Evolutionary conservation across 2,113 vertebrate species (phyloP), one percentile per base, ranked within the genome.

Genomic region (Cyprinodon tularosa): DNA sequence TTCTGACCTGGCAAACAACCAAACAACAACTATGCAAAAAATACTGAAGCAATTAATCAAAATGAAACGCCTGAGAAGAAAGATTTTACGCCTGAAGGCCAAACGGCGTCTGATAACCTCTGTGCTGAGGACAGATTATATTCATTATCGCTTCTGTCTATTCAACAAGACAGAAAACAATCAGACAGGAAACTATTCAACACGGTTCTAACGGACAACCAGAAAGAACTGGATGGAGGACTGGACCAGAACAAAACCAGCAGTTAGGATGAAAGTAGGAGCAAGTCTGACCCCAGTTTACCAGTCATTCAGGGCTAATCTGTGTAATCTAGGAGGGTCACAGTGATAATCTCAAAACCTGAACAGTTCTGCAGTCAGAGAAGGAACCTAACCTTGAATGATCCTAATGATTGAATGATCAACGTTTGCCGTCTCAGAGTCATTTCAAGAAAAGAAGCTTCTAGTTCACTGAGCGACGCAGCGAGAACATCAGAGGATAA

Each of bases 241-340:
- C 4, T 57, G 50, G 20, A 57, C 10, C 17, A 17, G 63, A 2
- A 6, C 2, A 71, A 68, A 66, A 69, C 36, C 66, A 36, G 13
- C 71, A 12, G 53, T 12, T 10, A 1, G 29, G 22, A 64, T 80
- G 84, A 88, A 90, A 85, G 77, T 84, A 71, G 0, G 8, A 59
- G 20, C 68, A 40, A 60, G 68, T 83, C 84, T 77, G 81, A 84
- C 77, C 85, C 82, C 42, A 86, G 74, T 70, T 62, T 68, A 70
- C 66, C 14, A 38, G 81, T 82, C 76, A 84, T 5, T 59, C 60
- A 40, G 7, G 87, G 84, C 77, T 86, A 89, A 88, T 88, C 88
- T 87, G 40, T 66, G 38, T 82, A 87, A 89, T 86, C 84, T 86
- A 73, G 70, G 62, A 74, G 71, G 29, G 42, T 47, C 72, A 75